Evolutionary conservation across 2,113 vertebrate species (phyloP).

Genomic region (Phalacrocorax brasilianus): DNA sequence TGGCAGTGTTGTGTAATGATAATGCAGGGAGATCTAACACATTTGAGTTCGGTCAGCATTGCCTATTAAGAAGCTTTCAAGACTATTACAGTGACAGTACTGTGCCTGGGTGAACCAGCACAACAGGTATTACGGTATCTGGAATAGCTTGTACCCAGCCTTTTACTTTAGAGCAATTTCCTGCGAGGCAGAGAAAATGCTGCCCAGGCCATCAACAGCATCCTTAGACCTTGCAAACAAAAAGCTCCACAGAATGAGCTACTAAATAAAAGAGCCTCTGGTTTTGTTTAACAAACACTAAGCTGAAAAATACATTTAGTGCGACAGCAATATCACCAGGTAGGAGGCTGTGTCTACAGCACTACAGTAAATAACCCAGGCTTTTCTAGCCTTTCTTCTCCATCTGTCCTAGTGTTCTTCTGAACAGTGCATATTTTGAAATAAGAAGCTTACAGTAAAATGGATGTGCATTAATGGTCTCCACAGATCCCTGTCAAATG

Average conservation of each 20-base stretch:
- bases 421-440: background rate
- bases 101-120: background rate
- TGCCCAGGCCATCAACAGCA: background rate
- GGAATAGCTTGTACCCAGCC: background rate
- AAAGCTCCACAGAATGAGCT: background rate
- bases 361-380: background rate
- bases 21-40: background rate
- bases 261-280: background rate
- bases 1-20: background rate
- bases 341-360: background rate
- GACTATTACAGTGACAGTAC: background rate
- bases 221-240: background rate
- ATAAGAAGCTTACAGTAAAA: background rate
- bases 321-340: background rate
- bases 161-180: background rate
- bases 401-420: background rate
- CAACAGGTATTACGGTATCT: background rate
- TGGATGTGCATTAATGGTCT: background rate
- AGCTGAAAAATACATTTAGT: background rate
- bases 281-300: background rate
- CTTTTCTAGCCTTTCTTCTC: constrained; percentile 12
- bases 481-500: background rate
- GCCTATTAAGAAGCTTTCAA: constrained; percentile 1
- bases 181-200: background rate
- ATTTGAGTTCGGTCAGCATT: background rate